These are phyloP conservation scores for Melanotaenia nigrans DNA, from an alignment of 2,797 vertebrate species.

Conservation along the genomic window DNA sequence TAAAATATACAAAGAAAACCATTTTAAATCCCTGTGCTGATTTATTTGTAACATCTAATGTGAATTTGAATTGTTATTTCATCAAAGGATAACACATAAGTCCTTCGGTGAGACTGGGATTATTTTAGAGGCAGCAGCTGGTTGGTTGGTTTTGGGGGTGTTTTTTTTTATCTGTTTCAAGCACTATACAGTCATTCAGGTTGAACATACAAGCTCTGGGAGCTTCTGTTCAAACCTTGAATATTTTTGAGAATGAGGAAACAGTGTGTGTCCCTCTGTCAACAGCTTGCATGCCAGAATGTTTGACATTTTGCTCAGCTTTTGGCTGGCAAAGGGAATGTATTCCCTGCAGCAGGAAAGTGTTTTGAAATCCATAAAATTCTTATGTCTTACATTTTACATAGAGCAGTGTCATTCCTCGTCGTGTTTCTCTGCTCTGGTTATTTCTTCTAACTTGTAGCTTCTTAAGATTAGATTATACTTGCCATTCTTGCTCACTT, in stretches of 20 bases:
- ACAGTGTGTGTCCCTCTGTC: constrained; percentile 19
- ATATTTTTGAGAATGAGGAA: constrained; percentile 28
- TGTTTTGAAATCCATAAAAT: background rate
- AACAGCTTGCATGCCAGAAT: constrained; percentile 16
- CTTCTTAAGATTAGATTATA: background rate
- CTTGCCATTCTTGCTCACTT: background rate
- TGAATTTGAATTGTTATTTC: constrained; percentile 26
- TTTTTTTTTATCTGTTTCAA: constrained; percentile 27
- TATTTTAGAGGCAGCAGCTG: constrained; percentile 32
- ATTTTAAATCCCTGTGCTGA: constrained; percentile 31
- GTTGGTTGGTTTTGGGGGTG: background rate
- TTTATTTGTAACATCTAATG: constrained; percentile 27
- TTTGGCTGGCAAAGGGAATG: background rate
- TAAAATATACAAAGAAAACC: constrained; percentile 26
- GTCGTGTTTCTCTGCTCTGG: background rate
- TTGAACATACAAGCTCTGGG: constrained; percentile 11
- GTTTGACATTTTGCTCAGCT: constrained; percentile 37
- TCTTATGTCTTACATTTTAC: background rate
- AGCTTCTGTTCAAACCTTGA: constrained; percentile 13
- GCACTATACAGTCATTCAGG: constrained; percentile 28
- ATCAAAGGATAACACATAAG: background rate
- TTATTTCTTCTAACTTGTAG: background rate
- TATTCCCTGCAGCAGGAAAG: constrained; percentile 9
- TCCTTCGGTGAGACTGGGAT: constrained; percentile 17
- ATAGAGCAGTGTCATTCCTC: background rate